Percentiles rank a stretch among this genome's conserved stretches.
These are phyloP conservation scores for Passer montanus DNA, from an alignment of 2,113 vertebrate species.

Conservation along the genomic window DNA sequence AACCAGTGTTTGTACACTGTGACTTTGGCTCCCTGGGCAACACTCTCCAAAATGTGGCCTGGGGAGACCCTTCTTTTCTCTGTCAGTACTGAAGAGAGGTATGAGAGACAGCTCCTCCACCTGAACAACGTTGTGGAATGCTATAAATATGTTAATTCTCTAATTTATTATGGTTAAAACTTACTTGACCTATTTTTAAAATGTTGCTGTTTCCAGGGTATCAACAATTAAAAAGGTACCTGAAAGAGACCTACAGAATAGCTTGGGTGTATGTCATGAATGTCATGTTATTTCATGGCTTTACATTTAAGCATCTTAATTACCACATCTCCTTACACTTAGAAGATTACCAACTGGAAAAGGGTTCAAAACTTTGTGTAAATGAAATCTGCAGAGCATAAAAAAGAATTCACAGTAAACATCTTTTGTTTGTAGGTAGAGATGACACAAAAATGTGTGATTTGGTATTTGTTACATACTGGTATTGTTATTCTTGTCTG, in stretches of 20 bases:
- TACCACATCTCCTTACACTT: background rate
- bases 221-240: background rate
- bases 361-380: background rate
- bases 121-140: background rate
- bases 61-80: background rate
- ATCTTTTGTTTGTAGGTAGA: background rate
- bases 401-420: background rate
- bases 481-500: background rate
- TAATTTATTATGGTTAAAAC: background rate
- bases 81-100: background rate
- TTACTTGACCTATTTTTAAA: background rate
- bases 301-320: conserved; percentile 24
- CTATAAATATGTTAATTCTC: background rate
- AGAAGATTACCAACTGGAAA: background rate
- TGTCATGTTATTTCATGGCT: conserved; percentile 10
- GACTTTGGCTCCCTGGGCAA: background rate
- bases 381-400: background rate
- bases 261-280: background rate
- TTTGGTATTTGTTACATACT: background rate
- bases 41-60: background rate
- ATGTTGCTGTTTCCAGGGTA: background rate
- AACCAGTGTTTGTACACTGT: background rate
- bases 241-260: background rate
- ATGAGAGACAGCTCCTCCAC: background rate
- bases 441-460: background rate